Evolutionary conservation across 1,140 invertebrate genomes (phyloP).

Genomic region (Drosophila bifasciata): DNA sequence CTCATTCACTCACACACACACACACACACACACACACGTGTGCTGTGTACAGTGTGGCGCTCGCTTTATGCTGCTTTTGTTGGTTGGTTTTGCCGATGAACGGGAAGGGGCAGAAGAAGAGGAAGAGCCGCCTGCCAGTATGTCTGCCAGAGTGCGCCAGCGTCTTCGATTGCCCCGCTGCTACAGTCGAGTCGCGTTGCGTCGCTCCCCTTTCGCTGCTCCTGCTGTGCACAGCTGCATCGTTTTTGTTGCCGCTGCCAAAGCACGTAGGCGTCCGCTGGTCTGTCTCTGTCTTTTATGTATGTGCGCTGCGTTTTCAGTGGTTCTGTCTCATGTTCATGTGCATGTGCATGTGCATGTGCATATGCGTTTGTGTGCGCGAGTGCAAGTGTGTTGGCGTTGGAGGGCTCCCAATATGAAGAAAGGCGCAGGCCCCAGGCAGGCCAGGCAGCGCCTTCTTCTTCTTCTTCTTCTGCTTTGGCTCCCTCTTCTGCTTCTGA

Average conservation of each 20-base stretch:
- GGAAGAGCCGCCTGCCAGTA: conserved; percentile 69
- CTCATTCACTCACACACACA: conserved; percentile 40
- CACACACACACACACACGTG: conserved; percentile 24
- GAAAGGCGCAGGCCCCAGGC: conserved; percentile 40
- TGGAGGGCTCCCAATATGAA: conserved; percentile 42
- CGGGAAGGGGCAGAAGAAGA: conserved; percentile 20
- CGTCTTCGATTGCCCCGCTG: conserved; percentile 36
- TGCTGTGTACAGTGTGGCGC: conserved; percentile 62
- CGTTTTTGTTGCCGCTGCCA: conserved; percentile 56
- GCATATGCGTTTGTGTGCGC: conserved; percentile 15
- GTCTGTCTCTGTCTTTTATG: conserved; percentile 47
- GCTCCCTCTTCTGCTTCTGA: conserved; percentile 5
- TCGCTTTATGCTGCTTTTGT: conserved; percentile 69
- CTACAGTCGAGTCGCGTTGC: conserved; percentile 2
- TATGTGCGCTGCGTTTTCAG: conserved; percentile 3
- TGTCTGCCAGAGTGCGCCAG: conserved; percentile 77
- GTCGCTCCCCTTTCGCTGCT: background rate
- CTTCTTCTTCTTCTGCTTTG: conserved; percentile 30
- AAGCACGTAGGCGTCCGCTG: conserved; percentile 72
- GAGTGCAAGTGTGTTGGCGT: conserved; percentile 27
- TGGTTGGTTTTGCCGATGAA: conserved; percentile 20
- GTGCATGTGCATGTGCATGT: conserved; percentile 10
- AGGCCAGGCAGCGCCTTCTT: conserved; percentile 49
- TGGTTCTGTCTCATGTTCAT: background rate
- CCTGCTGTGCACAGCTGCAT: conserved; percentile 53